Base-by-base conservation (phyloP, 64 coral and sea anemone species). In the Porites australiensis region DNA sequence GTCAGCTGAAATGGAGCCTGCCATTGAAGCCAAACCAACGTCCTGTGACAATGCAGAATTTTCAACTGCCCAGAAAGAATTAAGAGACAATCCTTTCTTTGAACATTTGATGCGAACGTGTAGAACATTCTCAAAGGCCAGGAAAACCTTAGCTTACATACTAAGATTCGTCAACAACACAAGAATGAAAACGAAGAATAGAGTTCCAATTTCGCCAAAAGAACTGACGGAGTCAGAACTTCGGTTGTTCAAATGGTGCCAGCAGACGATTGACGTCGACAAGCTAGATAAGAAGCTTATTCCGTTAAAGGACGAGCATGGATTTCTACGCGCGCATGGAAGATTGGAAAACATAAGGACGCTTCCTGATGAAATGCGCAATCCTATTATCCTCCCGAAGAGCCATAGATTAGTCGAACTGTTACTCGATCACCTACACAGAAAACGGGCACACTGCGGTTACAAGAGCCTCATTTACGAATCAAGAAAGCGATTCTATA, bases 171-270 rank as follows among this genome's bases (percentile, higher is more conserved):
- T 64, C 3, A 65, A 86, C 47, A 86, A 61, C 13, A 69, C 90
- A 16, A 84, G 79, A 37, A 72, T 37, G 45, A 86, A 72, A 60
- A 70, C 18, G 14, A 72, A 15, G 8, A 65, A 73, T 5, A 50
- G 49, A 74, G 50, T 23, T n/a, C 7, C 89, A 18, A 64, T 91
- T 37, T 72, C 89, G 13, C 47, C 70, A 50, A 46, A 70, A 75
- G 91, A 93, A 58, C 27, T 87, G 61, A 86, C n/a, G 15, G 18
- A 86, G 46, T 82, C 90, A 15, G 90, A 92, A 52, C 19, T 59
- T 1, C 77, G 47, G 59, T 14, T 82, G 7, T 71, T 81, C n/a
- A n/a, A n/a, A n/a, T n/a, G n/a, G n/a, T n/a, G n/a, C n/a, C n/a
- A n/a, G n/a, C n/a, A n/a, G n/a, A 70, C n/a, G 13, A 13, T 90